Conservation (phyloP, 2,888 invertebrate genomes). For the Drosophila acutilabella region DNA sequence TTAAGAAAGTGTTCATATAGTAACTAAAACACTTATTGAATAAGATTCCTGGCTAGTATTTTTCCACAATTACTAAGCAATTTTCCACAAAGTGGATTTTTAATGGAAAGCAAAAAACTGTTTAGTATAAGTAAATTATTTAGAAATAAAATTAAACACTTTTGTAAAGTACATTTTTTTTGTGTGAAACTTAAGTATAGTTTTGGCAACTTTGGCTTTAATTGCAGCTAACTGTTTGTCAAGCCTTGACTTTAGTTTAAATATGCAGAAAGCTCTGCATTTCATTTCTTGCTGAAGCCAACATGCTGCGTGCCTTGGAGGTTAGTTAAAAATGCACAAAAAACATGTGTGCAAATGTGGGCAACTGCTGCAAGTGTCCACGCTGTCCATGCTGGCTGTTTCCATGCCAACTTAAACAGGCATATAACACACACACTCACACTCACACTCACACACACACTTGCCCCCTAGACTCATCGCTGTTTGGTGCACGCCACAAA, state of each 20-base stretch:
- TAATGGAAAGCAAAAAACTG: too few relatives aligned
- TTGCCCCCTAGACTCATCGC: slow-evolving; percentile 5
- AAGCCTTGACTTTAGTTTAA: slow-evolving; percentile 29
- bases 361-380: slow-evolving; percentile 28
- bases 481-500: slow-evolving; percentile 59
- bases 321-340: slow-evolving; percentile 47
- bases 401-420: slow-evolving; percentile 9
- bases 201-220: not conserved
- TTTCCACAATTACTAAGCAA: too few relatives aligned
- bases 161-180: too few relatives aligned
- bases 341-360: slow-evolving; percentile 21
- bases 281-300: slow-evolving; percentile 18
- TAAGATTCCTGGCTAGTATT: too few relatives aligned
- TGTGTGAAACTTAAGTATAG: not conserved
- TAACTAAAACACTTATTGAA: too few relatives aligned
- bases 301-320: slow-evolving; percentile 1
- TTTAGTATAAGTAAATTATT: too few relatives aligned
- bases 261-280: slow-evolving; percentile 34
- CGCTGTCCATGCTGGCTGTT: slow-evolving; percentile 7
- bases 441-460: not conserved
- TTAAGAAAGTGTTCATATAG: too few relatives aligned
- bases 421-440: not conserved
- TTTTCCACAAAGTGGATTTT: too few relatives aligned
- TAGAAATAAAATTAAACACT: not conserved
- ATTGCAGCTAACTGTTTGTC: slow-evolving; percentile 4